Conservation (phyloP, 92 coral and sea anemone genomes). For the Bergia sp. region DNA sequence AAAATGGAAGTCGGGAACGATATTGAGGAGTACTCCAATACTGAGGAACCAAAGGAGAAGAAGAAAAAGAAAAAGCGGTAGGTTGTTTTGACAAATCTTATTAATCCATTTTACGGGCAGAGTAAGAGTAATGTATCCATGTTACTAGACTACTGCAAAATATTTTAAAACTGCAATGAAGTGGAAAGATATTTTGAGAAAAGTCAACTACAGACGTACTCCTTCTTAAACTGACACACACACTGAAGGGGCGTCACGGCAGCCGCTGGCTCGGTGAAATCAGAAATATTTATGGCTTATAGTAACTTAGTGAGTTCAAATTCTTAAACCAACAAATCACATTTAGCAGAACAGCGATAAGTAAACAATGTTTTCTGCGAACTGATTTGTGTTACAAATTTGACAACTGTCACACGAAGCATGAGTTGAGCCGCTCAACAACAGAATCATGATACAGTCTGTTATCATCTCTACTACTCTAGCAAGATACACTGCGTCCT, state of each 20-base stretch:
- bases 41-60: slow-evolving; percentile 21
- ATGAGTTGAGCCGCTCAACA: background rate
- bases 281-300: too few relatives aligned
- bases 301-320: background rate
- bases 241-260: background rate
- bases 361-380: slow-evolving; percentile 6
- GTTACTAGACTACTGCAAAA: background rate
- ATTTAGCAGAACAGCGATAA: slow-evolving; percentile 16
- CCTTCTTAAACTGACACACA: background rate
- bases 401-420: background rate
- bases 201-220: background rate
- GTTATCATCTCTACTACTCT: too few relatives aligned
- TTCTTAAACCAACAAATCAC: slow-evolving; percentile 4
- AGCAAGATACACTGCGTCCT: too few relatives aligned
- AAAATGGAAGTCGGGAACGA: slow-evolving; percentile 20
- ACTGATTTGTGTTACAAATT: background rate
- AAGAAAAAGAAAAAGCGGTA: slow-evolving; percentile 41
- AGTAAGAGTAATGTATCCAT: background rate
- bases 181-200: background rate
- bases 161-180: background rate
- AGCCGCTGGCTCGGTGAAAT: too few relatives aligned
- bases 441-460: background rate
- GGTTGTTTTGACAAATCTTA: slow-evolving; percentile 6
- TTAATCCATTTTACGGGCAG: background rate
- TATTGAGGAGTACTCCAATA: background rate